Base-by-base conservation (phyloP, 2,797 vertebrate genomes). In the Huso huso region DNA sequence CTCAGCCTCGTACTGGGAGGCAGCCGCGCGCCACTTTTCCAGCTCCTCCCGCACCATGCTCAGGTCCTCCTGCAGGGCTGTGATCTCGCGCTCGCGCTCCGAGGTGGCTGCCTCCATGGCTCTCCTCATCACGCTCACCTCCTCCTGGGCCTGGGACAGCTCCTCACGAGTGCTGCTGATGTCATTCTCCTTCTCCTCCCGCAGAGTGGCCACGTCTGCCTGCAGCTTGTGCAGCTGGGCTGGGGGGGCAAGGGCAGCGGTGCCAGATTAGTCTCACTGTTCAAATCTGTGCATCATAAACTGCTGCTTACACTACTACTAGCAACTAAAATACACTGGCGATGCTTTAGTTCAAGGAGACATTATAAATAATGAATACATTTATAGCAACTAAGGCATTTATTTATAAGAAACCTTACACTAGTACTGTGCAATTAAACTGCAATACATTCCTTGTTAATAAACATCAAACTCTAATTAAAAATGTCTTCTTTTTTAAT, bases 151-250 rank as follows among this genome's bases (percentile, higher is more conserved):
- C 1, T 85, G 93, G 80, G 90, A 87, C 23, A 98, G 87, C 62
- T 96, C 91, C 69, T 94, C 92, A 63, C 89, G 86, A 37, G 94
- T 91, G 81, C 77, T 87, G 75, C 91, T 87, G 74, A 99, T 90
- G 78, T 94, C 92, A 67, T 74, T 91, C 79, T 98, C 95, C 70
- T 96, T 94, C 75, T 95, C 92, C 79, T 96, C 93, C 65, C 85
- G 90, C 75, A 99, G 86, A 51, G 84, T 89, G 78, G 95, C 94
- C 80, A 95, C 96, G 77, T 96, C 93, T 1, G 88, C 84, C 75
- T 98, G 95, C 65, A 99, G 87, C 74, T 88, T 93, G 72, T 82
- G 85, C 12, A 99, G 80, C 69, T 99, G 95, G 82, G 86, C 96
- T 99, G 74, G 15, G 6, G 7, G 11, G 15, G 62, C 3, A 1